Evolutionary conservation across 1,140 invertebrate species (phyloP), one percentile per base, ranked within the genome.

Genomic region (Drosophila gunungcola): DNA sequence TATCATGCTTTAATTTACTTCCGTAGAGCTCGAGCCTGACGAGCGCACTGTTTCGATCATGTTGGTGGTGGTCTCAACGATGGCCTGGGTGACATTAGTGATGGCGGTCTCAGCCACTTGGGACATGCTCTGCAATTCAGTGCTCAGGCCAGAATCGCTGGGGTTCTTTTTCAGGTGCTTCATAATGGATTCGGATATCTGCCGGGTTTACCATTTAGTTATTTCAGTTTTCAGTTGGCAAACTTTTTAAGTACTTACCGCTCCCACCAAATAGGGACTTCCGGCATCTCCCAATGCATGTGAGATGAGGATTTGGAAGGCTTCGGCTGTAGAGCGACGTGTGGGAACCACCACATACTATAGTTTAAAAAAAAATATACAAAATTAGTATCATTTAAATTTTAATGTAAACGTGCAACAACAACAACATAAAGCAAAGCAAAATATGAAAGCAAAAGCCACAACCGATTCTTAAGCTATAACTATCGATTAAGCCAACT

Each of bases 231-330:
- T 4, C 1, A 1, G n/a, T 10, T 3, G 13, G 29, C 2, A 0
- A 16, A 34, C 6, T 7, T 10, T 10, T 7, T 10, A 16, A 11
- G 25, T 52, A 95, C 95, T 95, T 94, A 98, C 97, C 82, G 97
- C 92, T 92, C 98, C 98, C 86, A 98, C 95, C 64, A 98, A 94
- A 91, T 98, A 99, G 0, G 98, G 98, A 93, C 97, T 98, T 39
- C 97, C 96, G 39, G 98, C 98, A 94, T 99, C 98, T 12, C 98
- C 98, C 41, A 99, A 94, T 39, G 97, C 96, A 93, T 99, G 98
- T 4, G 97, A 97, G 72, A 98, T 93, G n/a, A 98, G 93, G 81
- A 98, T 98, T 94, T 99, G 98, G 85, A 98, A 97, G 16, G 98
- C 97, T 94, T 98, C 97, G 5, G 98, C 98, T 29, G 97, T 97